Evolutionary conservation across 2,113 vertebrate species (phyloP), one percentile per base, ranked within the genome.

Genomic region (Phrynocephalus versicolor): DNA sequence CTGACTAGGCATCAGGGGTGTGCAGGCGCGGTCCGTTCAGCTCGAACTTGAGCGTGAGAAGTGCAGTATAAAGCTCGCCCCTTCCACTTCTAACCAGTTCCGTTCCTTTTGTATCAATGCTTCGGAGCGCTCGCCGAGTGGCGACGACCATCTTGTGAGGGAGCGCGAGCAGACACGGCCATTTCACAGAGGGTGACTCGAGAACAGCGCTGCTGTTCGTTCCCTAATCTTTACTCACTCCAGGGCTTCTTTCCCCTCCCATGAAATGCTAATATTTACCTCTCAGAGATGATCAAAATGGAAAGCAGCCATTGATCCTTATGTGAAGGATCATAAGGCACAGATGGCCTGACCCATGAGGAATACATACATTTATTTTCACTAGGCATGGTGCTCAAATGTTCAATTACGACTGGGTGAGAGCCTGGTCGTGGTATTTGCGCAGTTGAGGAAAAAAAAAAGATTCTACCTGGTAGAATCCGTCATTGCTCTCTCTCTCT

Each of bases 251-350:
- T 73, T 85, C 64, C 12, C 77, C 39, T 64, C 77, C 69, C 41
- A 64, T 23, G 37, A 57, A 45, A 85, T 73, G 58, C 39, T 80
- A 85, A 85, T 85, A 85, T 85, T 85, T 85, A 73, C 77, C 64
- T 8, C 73, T 60, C 67, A 71, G 57, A 85, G 19, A 51, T 30
- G 37, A 73, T 85, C 21, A 21, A 73, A 79, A 85, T 45, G 10
- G 73, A 75, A 65, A 85, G 58, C 71, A 65, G 30, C 70, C 9
- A 45, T 27, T 74, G n/a, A n/a, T n/a, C n/a, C n/a, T n/a, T n/a
- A n/a, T n/a, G 35, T 37, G 39, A 10, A n/a, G 64, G 58, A 18
- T 23, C 2, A 30, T 72, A 62, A 58, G 14, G 30, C 23, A 30
- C 19, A 55, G 37, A 19, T 58, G 55, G 75, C 51, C 14, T 58